Conservation (phyloP, 1,140 invertebrate species). For the Ceratina calcarata region DNA sequence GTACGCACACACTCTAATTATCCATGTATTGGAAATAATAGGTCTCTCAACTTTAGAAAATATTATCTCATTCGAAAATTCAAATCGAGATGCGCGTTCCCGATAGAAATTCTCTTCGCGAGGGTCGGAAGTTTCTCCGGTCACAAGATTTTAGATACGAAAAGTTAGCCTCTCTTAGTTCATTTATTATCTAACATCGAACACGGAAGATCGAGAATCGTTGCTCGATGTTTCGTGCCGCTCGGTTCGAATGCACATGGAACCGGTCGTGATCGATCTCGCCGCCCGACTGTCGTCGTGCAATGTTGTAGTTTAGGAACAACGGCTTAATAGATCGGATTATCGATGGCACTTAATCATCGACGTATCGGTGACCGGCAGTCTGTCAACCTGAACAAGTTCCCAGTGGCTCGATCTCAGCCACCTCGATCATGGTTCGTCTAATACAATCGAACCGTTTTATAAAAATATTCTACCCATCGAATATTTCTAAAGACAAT, state of each 20-base stretch:
- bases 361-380: slow-evolving; percentile 20
- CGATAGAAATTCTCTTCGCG: too few species aligned
- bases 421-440: slow-evolving; percentile 18
- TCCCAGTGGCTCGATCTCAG: slow-evolving; percentile 28
- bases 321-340: slow-evolving; percentile 62
- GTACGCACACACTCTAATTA: too few species aligned
- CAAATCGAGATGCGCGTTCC: too few species aligned
- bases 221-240: not conserved
- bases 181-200: not conserved
- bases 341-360: slow-evolving; percentile 56
- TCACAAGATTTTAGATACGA: not conserved
- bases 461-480: too few species aligned
- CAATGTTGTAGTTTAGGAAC: slow-evolving; percentile 51
- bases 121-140: too few species aligned
- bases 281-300: slow-evolving; percentile 22
- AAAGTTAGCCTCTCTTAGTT: not conserved
- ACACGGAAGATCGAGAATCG: not conserved
- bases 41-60: too few species aligned
- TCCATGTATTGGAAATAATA: too few species aligned
- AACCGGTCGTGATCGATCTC: not conserved
- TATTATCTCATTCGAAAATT: too few species aligned
- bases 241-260: not conserved
- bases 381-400: slow-evolving; percentile 21
- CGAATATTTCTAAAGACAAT: too few species aligned
- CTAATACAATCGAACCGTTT: slow-evolving; percentile 2